phyloP scores from a whole-genome alignment of 2,888 invertebrate genomes.

The Phaonia tiefii region DNA sequence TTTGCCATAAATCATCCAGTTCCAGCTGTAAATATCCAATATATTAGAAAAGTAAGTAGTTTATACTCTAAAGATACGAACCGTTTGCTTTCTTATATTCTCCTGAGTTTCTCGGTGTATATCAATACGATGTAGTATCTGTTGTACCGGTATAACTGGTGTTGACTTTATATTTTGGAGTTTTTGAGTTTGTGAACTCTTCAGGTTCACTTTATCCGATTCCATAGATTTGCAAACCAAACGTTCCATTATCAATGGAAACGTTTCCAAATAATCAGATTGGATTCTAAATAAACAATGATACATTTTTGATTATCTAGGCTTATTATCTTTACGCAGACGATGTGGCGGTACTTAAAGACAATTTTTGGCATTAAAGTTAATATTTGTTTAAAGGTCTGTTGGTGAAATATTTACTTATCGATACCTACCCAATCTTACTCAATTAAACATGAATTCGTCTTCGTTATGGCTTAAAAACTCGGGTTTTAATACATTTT shows the following conservation, averaged over 20 bases:
- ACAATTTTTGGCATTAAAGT: too few relatives aligned
- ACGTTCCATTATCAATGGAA: conserved; percentile 77
- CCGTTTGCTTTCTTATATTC: conserved; percentile 77
- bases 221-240: conserved; percentile 71
- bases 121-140: conserved; percentile 76
- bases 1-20: conserved; percentile 78
- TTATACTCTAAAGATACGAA: conserved; percentile 55
- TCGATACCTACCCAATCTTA: too few relatives aligned
- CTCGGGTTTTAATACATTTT: too few relatives aligned
- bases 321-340: too few relatives aligned
- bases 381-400: too few relatives aligned
- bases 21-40: conserved; percentile 68
- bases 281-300: conserved; percentile 75
- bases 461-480: too few relatives aligned
- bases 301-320: too few relatives aligned
- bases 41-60: not conserved
- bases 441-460: too few relatives aligned
- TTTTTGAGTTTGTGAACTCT: conserved; percentile 70
- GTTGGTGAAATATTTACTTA: too few relatives aligned
- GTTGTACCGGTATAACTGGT: conserved; percentile 75
- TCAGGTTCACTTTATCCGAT: conserved; percentile 64
- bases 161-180: conserved; percentile 73
- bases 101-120: conserved; percentile 77
- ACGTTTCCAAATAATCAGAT: conserved; percentile 78
- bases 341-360: too few relatives aligned